These are phyloP conservation scores for Amyelois transitella DNA, from an alignment of 1,140 invertebrate genomes.

Conservation along the genomic window DNA sequence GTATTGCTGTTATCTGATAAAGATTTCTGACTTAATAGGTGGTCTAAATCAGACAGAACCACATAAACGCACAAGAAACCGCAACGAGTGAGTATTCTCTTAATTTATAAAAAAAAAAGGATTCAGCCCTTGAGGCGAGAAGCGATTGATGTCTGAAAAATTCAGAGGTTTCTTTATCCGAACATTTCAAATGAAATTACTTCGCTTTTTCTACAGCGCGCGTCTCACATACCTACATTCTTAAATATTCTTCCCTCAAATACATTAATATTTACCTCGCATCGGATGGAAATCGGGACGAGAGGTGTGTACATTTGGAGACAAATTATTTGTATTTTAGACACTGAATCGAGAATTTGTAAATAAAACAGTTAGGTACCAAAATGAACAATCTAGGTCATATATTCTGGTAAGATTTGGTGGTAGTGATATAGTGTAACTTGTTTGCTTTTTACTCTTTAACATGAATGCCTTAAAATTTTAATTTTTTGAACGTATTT, in stretches of 20 bases:
- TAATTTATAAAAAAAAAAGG: conserved; percentile 25
- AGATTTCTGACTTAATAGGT: not conserved
- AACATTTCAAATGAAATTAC: conserved; percentile 10
- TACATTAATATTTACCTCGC: not conserved
- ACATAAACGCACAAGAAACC: not conserved
- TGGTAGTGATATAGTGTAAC: too few relatives aligned
- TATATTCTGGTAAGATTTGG: too few relatives aligned
- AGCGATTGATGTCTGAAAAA: conserved; percentile 24
- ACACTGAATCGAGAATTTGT: not conserved
- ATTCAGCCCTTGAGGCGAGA: conserved; percentile 12
- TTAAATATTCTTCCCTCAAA: not conserved
- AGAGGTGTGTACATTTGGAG: not conserved
- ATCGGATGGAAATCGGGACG: not conserved
- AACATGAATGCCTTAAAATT: too few relatives aligned
- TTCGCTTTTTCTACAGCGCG: conserved; percentile 6
- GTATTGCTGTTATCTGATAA: too few relatives aligned
- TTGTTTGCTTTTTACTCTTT: too few relatives aligned
- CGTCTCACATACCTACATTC: not conserved
- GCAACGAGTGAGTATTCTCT: conserved; percentile 17
- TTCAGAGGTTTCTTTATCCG: conserved; percentile 19
- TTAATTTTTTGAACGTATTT: too few relatives aligned
- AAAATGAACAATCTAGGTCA: too few relatives aligned
- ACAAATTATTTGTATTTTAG: not conserved
- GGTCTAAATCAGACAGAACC: not conserved
- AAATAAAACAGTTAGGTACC: too few relatives aligned